Evolutionary conservation across 2,113 vertebrate species (phyloP).

Genomic region (Myrmecophaga tridactyla): DNA sequence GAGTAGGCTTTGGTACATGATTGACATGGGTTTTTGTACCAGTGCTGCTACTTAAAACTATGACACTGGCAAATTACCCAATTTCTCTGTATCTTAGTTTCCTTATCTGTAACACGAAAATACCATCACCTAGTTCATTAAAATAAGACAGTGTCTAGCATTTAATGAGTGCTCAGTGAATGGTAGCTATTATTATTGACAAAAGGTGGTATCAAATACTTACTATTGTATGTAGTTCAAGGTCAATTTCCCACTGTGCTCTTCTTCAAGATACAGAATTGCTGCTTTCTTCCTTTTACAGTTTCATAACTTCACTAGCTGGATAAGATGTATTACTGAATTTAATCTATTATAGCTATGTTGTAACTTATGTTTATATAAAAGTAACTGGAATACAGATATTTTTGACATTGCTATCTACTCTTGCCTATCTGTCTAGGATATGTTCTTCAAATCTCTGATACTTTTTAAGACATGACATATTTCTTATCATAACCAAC

Average conservation of each 20-base stretch:
- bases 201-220: slow-evolving; percentile 36
- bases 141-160: not conserved
- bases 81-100: slow-evolving; percentile 6
- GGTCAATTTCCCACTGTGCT: slow-evolving; percentile 7
- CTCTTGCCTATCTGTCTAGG: not conserved
- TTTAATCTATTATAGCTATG: slow-evolving; percentile 9
- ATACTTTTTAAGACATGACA: slow-evolving; percentile 8
- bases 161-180: not conserved
- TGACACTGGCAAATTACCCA: not conserved
- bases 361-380: not conserved
- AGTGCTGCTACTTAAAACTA: not conserved
- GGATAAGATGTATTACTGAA: not conserved
- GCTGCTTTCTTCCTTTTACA: slow-evolving; percentile 33
- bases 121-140: not conserved
- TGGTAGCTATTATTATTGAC: not conserved
- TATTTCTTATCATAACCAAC: not conserved
- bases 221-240: slow-evolving; percentile 15
- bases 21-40: not conserved
- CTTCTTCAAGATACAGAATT: slow-evolving; percentile 7
- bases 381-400: slow-evolving; percentile 2
- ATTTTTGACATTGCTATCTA: slow-evolving; percentile 20
- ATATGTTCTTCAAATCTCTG: not conserved
- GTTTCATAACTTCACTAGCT: slow-evolving; percentile 31
- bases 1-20: not conserved
- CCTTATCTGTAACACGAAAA: not conserved